Evolutionary conservation across 2,797 vertebrate genomes (phyloP), one percentile per base, ranked within the genome.

Genomic region (Sebastes hubbsi): DNA sequence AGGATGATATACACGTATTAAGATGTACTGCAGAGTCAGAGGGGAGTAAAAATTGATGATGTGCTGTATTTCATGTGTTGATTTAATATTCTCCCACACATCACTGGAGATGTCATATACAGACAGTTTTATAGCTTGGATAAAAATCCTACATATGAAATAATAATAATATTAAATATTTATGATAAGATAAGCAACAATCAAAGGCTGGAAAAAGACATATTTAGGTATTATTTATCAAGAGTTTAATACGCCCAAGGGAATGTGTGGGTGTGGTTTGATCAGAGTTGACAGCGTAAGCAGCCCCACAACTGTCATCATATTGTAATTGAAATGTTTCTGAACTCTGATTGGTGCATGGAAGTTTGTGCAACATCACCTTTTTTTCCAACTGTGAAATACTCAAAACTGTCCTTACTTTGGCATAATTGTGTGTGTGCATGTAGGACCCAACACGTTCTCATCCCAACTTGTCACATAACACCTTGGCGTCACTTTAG

Each of bases 1-100:
- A 56, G 22, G 42, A 42, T n/a, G 29, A 75, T 56, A 38, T n/a
- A 67, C 29, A 86, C 29, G 34, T 14, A 36, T 77, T 22, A 38
- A 42, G 27, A 66, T 78, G 16, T 62, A 66, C 61, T 34, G 14
- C 20, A 46, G 24, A 75, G 11, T 68, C 13, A 72, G 58, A 11
- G 18, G 29, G 29, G 6, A 34, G 27, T 16, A 8, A 58, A 60
- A 58, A 62, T 22, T 8, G 20, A 86, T 58, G n/a, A 2, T 4
- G 24, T 22, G 24, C 27, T 59, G 27, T 60, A 58, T 38, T 68
- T 59, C 12, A 24, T 73, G 32, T 62, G 83, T 88, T 66, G 62
- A 78, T 82, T 86, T 81, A 54, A 46, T 36, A 4, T 42, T 66
- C 29, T 22, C 3, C 32, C n/a, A 22, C 4, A 18, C 36, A 22